Evolutionary conservation across 2,113 vertebrate genomes (phyloP).

Genomic region (Scartelaos histophorus): DNA sequence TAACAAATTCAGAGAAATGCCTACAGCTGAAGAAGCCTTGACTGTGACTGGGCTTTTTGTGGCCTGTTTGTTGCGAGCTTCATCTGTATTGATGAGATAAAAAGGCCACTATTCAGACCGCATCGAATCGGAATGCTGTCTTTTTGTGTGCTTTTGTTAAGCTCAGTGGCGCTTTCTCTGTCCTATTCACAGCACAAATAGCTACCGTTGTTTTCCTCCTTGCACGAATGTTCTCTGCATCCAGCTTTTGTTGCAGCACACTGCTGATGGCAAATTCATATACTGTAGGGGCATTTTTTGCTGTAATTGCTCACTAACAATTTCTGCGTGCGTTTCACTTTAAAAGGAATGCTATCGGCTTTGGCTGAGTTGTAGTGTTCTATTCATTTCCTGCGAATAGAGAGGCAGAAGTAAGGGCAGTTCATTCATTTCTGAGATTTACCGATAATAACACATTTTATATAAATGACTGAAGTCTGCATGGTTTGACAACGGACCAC

Average conservation of each 20-base stretch:
- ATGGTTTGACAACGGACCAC: not conserved
- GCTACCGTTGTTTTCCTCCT: constrained; percentile 33
- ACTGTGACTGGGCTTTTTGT: constrained; percentile 22
- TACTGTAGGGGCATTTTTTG: constrained; percentile 4
- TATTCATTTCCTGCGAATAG: not conserved
- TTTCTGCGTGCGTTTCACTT: constrained; percentile 11
- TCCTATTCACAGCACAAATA: constrained; percentile 22
- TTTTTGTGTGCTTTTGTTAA: constrained; percentile 25
- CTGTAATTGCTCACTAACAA: constrained; percentile 30
- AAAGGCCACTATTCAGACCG: constrained; percentile 43
- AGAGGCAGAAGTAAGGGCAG: not conserved
- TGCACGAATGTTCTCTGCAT: constrained; percentile 18
- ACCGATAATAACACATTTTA: not conserved
- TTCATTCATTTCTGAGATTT: not conserved
- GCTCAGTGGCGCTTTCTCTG: constrained; percentile 13
- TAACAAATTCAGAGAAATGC: constrained; percentile 31
- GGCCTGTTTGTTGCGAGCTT: constrained; percentile 34
- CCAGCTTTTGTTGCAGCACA: constrained; percentile 23
- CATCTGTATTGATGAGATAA: constrained; percentile 55
- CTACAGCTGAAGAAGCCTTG: constrained; percentile 17
- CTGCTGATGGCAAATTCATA: constrained; percentile 21
- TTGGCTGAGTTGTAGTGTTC: constrained; percentile 1
- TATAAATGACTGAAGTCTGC: too few relatives aligned
- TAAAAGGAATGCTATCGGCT: constrained; percentile 13
- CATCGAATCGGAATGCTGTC: constrained; percentile 26